Conservation (phyloP, 2,888 invertebrate species). For the Clistopyga incitator region DNA sequence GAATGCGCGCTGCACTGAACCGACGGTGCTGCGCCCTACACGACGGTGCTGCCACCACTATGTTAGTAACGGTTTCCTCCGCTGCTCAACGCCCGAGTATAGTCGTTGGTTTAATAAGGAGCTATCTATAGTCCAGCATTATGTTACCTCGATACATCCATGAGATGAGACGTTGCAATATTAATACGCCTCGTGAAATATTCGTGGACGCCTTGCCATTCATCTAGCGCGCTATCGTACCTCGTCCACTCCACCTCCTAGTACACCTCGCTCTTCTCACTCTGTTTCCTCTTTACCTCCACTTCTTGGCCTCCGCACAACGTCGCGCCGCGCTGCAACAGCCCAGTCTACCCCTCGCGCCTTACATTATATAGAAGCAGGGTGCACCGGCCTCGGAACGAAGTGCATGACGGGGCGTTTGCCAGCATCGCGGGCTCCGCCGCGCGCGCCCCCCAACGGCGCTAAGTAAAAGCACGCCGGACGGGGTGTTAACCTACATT, state of each 20-base stretch:
- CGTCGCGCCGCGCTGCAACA: constrained; percentile 22
- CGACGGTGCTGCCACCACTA: constrained; percentile 11
- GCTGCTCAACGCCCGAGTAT: constrained; percentile 68
- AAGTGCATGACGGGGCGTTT: constrained; percentile 58
- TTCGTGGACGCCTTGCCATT: constrained; percentile 84
- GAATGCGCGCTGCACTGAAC: constrained; percentile 53
- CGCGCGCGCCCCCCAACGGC: constrained; percentile 8
- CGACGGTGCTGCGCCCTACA: not conserved
- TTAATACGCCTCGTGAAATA: constrained; percentile 83
- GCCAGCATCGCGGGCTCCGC: constrained; percentile 32
- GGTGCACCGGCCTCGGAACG: constrained; percentile 54
- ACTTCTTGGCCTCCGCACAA: constrained; percentile 11
- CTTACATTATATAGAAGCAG: constrained; percentile 63
- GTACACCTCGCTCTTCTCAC: constrained; percentile 40
- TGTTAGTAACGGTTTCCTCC: constrained; percentile 9
- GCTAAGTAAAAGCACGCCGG: constrained; percentile 64
- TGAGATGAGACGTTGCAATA: constrained; percentile 84
- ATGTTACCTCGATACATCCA: constrained; percentile 84
- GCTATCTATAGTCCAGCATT: constrained; percentile 85
- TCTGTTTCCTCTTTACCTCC: constrained; percentile 48
- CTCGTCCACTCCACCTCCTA: constrained; percentile 63
- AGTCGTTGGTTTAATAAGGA: constrained; percentile 84
- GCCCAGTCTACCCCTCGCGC: constrained; percentile 27
- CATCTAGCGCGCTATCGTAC: constrained; percentile 77
- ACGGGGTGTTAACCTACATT: constrained; percentile 79